These are phyloP conservation scores for Boloria selene DNA, from an alignment of 2,888 invertebrate species.

Conservation along the genomic window DNA sequence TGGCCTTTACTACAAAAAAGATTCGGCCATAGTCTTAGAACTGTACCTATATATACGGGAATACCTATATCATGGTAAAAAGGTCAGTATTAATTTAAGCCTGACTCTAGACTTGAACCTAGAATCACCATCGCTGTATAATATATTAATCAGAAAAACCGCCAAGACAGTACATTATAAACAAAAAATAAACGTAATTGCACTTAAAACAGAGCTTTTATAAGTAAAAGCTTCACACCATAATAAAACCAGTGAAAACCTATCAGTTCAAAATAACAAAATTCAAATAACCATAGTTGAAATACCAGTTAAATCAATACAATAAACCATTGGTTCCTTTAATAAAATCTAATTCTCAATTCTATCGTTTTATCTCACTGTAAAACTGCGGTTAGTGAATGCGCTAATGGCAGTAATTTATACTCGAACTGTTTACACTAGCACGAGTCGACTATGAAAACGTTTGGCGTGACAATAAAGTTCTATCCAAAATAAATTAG, in stretches of 20 bases:
- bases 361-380: conserved; percentile 37
- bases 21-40: no score
- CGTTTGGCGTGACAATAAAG: conserved; percentile 7
- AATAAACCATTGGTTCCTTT: conserved; percentile 40
- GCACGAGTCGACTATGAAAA: conserved; percentile 20
- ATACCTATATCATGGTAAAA: no score
- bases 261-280: conserved; percentile 4
- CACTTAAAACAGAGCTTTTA: no score
- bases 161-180: no score
- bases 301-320: conserved; percentile 39
- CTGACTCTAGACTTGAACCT: no score
- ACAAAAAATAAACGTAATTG: no score
- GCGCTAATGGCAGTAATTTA: conserved; percentile 43
- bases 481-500: neutral
- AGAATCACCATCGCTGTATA: no score
- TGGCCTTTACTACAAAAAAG: no score
- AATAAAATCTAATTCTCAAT: conserved; percentile 38
- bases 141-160: no score
- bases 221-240: neutral
- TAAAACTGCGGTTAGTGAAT: conserved; percentile 41
- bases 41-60: no score
- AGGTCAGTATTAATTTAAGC: no score
- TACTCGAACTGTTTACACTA: conserved; percentile 36
- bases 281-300: conserved; percentile 28
- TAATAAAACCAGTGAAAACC: neutral